Conservation (phyloP, 1,140 invertebrate species). For the Drosophila funebris region DNA sequence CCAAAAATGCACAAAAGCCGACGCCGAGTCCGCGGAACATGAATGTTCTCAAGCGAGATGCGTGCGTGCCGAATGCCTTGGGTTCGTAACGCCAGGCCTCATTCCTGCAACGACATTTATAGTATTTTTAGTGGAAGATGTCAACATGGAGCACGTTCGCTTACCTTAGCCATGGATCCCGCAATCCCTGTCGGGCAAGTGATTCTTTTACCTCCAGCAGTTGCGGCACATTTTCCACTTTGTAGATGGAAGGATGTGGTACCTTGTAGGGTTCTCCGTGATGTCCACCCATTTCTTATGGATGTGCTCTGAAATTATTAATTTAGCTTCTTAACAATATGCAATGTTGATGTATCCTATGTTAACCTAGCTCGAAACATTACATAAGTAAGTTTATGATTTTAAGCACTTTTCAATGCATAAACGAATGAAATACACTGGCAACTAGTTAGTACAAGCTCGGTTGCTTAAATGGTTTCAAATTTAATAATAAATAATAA, state of each 20-base stretch:
- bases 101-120: constrained; percentile 85
- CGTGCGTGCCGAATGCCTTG: constrained; percentile 83
- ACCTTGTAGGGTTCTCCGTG: constrained; percentile 85
- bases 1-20: constrained; percentile 86
- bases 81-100: constrained; percentile 89
- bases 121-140: neutral
- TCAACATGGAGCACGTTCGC: neutral
- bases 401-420: neutral
- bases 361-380: constrained; percentile 55
- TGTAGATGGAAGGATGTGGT: constrained; percentile 89
- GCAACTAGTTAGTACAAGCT: neutral
- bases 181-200: constrained; percentile 88
- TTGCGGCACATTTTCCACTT: constrained; percentile 88
- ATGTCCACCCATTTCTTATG: constrained; percentile 86
- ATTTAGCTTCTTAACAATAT: neutral
- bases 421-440: neutral
- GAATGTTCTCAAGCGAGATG: constrained; percentile 62
- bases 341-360: constrained; percentile 5
- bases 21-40: constrained; percentile 86
- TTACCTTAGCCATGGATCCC: constrained; percentile 92
- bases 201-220: constrained; percentile 86
- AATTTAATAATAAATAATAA: neutral
- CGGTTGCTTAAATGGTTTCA: neutral
- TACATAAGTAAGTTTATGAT: constrained; percentile 64
- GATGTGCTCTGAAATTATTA: constrained; percentile 20